Evolutionary conservation across 2,888 invertebrate genomes (phyloP), one percentile per base, ranked within the genome.

Genomic region (Brenthis daphne): DNA sequence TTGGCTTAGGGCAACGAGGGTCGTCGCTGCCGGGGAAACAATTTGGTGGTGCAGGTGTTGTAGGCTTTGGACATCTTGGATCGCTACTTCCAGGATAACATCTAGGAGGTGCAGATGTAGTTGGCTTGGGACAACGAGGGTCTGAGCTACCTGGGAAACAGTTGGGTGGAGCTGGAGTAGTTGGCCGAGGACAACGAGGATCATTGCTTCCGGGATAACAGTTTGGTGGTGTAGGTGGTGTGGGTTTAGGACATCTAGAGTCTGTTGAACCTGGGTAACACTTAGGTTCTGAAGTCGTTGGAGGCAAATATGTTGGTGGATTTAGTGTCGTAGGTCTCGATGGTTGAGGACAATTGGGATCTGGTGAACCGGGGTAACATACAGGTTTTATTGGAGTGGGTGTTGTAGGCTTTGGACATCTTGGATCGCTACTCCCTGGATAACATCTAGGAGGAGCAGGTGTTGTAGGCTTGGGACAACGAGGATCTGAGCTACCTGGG

Each of bases 281-380:
- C 2, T 16, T 57, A 1, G 57, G 57, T 6, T 57, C 71, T 24
- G 77, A 73, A 72, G 77, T 74, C 65, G 77, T 69, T 57, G 82
- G 75, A 73, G 85, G 79, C 43, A 81, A 73, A 65, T 82, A 80
- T 2, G 80, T 83, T 0, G 80, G 80, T 20, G 82, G 82, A 37
- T 77, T 77, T n/a, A 78, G 65, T 3, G 82, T 83, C 1, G 83
- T 80, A 0, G 83, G 72, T 16, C 81, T 82, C 1, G 84, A 78
- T 0, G 82, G 80, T 76, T 82, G 81, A 6, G 86, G 87, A 61
- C 89, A 89, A 2, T 79, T 77, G 0, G 86, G 86, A 78, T 90
- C 80, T 1, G 80, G 72, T 16, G 16, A 16, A 16, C 16, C 16
- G 16, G 16, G 16, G 16, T 16, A 16, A 16, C 16, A 16, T 16